phyloP scores from a whole-genome alignment of 2,113 vertebrate genomes.

The Aplodontia rufa region DNA sequence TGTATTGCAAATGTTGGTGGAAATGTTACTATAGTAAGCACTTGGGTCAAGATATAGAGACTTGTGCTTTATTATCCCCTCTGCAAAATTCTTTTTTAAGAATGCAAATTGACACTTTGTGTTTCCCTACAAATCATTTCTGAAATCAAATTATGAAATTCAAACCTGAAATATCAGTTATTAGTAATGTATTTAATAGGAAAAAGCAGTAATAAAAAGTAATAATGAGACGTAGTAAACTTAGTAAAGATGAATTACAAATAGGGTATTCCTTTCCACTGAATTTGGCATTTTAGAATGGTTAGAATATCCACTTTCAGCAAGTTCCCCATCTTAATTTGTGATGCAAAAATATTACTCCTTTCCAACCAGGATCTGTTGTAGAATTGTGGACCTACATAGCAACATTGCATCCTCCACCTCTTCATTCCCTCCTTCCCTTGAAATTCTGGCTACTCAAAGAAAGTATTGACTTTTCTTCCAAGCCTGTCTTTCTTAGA shows the following conservation, averaged over 20 bases:
- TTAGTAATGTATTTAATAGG: background rate
- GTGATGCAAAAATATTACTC: background rate
- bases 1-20: background rate
- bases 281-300: slow-evolving; percentile 30
- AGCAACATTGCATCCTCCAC: background rate
- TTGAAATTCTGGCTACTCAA: slow-evolving; percentile 49
- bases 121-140: background rate
- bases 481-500: slow-evolving; percentile 69
- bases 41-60: background rate
- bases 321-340: background rate
- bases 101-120: background rate
- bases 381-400: background rate
- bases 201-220: background rate
- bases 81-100: background rate
- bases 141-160: slow-evolving; percentile 37
- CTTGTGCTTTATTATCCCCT: background rate
- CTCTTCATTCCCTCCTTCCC: slow-evolving; percentile 7
- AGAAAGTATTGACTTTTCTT: slow-evolving; percentile 72
- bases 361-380: background rate
- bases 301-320: background rate
- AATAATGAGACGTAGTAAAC: background rate
- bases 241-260: background rate
- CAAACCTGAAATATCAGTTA: background rate
- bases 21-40: background rate
- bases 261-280: background rate